A percentile compares a stretch with the other conserved stretches of the same genome.
phyloP scores from a whole-genome alignment of 2,113 vertebrate species.

The Boulengerochromis microlepis region DNA sequence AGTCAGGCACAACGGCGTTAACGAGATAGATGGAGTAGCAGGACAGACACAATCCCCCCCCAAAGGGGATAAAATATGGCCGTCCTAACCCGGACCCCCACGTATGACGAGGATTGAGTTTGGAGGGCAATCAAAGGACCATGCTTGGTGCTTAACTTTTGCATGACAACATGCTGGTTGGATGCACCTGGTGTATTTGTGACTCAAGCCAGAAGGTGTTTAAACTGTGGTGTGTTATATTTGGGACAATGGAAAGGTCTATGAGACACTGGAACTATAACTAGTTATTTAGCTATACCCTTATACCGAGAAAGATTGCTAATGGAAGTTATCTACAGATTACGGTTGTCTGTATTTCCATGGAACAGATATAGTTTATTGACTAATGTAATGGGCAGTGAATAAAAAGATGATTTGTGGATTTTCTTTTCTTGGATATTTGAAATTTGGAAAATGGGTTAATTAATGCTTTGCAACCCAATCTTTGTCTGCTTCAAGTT shows the following conservation, averaged over 20 bases:
- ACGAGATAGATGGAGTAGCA: slow-evolving; percentile 43
- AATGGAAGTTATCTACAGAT: background rate
- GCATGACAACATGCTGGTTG: background rate
- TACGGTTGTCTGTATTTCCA: background rate
- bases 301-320: background rate
- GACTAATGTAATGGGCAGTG: background rate
- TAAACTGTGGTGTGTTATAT: background rate
- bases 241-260: background rate
- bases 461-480: background rate
- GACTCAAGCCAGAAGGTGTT: background rate
- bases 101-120: background rate
- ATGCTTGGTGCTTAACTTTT: background rate
- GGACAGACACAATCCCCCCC: background rate
- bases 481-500: background rate
- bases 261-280: background rate
- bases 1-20: slow-evolving; percentile 27
- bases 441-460: background rate
- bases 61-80: slow-evolving; percentile 24
- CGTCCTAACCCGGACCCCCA: background rate
- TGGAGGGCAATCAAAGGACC: slow-evolving; percentile 30
- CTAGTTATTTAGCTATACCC: background rate
- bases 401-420: background rate
- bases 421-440: background rate
- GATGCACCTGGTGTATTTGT: background rate
- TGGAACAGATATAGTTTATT: background rate